Evolutionary conservation across 2,113 vertebrate species (phyloP).

Genomic region (Phyllostomus hastatus): DNA sequence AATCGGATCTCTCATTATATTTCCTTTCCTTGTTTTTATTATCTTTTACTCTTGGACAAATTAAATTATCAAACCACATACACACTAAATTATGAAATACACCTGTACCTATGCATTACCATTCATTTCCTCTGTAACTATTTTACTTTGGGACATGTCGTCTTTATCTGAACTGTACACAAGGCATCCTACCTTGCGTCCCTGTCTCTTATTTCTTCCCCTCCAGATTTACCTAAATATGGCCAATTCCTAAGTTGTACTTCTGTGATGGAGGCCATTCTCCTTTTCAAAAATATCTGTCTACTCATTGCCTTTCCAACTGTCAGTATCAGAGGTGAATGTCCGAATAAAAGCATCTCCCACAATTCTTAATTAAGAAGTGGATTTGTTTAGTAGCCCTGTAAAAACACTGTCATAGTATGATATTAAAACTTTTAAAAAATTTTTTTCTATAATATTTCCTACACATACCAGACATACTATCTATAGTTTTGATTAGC

Average conservation of each 20-base stretch:
- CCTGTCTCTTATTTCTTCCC: neutral
- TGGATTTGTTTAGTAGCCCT: neutral
- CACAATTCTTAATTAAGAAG: neutral
- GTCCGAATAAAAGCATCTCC: neutral
- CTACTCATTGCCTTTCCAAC: neutral
- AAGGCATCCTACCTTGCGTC: neutral
- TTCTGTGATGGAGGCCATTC: neutral
- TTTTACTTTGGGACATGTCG: neutral
- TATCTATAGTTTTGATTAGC: neutral
- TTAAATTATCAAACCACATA: neutral
- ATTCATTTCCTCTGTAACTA: neutral
- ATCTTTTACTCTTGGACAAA: neutral
- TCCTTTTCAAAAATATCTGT: neutral
- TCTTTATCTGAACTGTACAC: neutral
- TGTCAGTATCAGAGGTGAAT: neutral
- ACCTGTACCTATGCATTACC: too few species aligned
- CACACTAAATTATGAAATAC: neutral
- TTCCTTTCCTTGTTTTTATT: neutral
- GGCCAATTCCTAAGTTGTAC: neutral
- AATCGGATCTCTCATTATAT: neutral
- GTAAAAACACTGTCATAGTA: neutral
- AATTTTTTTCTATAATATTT: neutral
- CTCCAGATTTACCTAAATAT: neutral
- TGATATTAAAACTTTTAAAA: neutral
- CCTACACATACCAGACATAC: neutral